A percentile compares a stretch with the other conserved stretches of the same genome.
These are phyloP conservation scores for Rhinella marina DNA, from an alignment of 2,797 vertebrate genomes.

Conservation along the genomic window DNA sequence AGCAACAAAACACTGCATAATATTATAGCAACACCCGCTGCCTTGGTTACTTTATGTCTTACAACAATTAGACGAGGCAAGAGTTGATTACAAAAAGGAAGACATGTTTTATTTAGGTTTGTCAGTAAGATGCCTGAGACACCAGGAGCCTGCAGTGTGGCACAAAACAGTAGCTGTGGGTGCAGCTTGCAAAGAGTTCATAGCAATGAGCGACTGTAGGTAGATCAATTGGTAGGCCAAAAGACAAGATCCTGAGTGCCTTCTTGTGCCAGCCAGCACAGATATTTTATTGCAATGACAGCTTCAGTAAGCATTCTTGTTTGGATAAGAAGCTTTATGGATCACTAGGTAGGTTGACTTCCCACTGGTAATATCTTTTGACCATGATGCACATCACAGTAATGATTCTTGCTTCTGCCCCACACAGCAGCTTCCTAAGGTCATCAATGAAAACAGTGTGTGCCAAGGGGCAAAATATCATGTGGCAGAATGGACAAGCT, in stretches of 20 bases:
- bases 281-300: conserved; percentile 41
- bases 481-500: background rate
- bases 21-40: conserved; percentile 19
- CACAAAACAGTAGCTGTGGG: conserved; percentile 27
- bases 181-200: conserved; percentile 3
- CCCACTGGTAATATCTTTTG: background rate
- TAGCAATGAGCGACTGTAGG: background rate
- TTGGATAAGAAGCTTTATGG: background rate
- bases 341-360: background rate
- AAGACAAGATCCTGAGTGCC: conserved; percentile 39
- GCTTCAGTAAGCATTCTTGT: background rate
- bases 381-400: background rate
- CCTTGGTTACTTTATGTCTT: background rate
- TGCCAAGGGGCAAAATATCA: conserved; percentile 28
- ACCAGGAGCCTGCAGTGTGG: conserved; percentile 38
- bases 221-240: background rate
- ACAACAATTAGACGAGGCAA: conserved; percentile 17
- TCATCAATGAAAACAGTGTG: conserved; percentile 36
- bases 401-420: conserved; percentile 3
- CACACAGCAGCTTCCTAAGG: conserved; percentile 37
- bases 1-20: conserved; percentile 43
- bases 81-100: conserved; percentile 47
- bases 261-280: conserved; percentile 35
- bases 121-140: conserved; percentile 36
- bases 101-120: conserved; percentile 46